These are phyloP conservation scores for Heterodera carotae DNA, from an alignment of 1,140 invertebrate genomes.

Conservation along the genomic window DNA sequence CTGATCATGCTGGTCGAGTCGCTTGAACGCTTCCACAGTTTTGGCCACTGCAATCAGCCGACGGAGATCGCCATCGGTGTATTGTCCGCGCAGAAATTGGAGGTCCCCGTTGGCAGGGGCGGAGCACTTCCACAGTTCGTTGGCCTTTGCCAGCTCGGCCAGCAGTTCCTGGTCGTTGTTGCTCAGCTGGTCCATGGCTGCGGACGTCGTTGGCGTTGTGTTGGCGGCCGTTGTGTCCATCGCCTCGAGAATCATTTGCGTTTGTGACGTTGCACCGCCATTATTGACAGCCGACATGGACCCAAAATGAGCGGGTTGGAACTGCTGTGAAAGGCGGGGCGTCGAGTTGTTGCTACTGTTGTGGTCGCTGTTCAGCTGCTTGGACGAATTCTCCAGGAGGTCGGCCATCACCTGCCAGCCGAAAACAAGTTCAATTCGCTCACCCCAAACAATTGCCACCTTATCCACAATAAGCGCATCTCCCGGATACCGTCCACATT, in stretches of 20 bases:
- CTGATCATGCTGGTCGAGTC: conserved; percentile 34
- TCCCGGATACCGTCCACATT: conserved; percentile 59
- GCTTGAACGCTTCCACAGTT: conserved; percentile 30
- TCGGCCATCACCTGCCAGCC: conserved; percentile 31
- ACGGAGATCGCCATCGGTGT: conserved; percentile 34
- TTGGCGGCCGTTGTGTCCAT: conserved; percentile 20
- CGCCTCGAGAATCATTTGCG: conserved; percentile 18
- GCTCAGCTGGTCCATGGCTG: conserved; percentile 1
- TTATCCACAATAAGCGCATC: conserved; percentile 60
- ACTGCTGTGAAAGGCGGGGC: conserved; percentile 27
- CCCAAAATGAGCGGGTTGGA: conserved; percentile 8
- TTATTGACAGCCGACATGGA: conserved; percentile 20
- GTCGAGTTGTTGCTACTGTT: conserved; percentile 27
- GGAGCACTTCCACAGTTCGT: conserved; percentile 34
- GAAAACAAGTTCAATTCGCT: not conserved
- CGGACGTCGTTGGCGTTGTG: conserved; percentile 17
- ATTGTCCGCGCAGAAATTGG: conserved; percentile 18
- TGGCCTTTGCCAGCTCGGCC: conserved; percentile 31
- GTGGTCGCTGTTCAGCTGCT: conserved; percentile 25
- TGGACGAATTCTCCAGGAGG: conserved; percentile 39
- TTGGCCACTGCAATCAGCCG: conserved; percentile 34
- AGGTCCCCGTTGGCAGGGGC: conserved; percentile 20
- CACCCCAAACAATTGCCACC: conserved; percentile 28
- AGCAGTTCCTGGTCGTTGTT: conserved; percentile 34
- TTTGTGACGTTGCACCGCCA: not conserved